Percentiles rank a stretch among this genome's conserved stretches.
Conservation (phyloP, 2,888 invertebrate genomes). For the Hirtodrosophila confusa region DNA sequence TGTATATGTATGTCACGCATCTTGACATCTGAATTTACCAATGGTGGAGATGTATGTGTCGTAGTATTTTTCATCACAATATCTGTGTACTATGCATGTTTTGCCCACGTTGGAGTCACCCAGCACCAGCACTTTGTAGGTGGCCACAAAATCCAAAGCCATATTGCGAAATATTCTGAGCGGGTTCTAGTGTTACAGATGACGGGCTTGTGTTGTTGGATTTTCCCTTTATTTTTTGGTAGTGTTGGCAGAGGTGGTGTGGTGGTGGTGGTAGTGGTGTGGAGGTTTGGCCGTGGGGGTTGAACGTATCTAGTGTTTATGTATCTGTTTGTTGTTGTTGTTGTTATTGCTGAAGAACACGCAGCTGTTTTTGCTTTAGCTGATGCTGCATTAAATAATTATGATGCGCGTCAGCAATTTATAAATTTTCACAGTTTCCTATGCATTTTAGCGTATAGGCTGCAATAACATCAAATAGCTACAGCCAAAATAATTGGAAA, state of each 20-base stretch:
- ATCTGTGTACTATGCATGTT: conserved; percentile 95
- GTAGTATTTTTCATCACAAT: conserved; percentile 95
- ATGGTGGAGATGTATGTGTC: conserved; percentile 96
- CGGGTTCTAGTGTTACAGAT: conserved; percentile 46
- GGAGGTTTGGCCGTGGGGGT: conserved; percentile 59
- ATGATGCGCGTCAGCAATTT: conserved; percentile 10
- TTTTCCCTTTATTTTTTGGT: conserved; percentile 25
- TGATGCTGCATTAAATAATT: conserved; percentile 48
- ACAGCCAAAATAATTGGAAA: conserved; percentile 12
- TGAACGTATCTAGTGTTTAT: conserved; percentile 55
- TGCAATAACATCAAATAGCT: conserved; percentile 6
- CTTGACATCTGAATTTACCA: conserved; percentile 86
- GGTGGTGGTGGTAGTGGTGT: conserved; percentile 37
- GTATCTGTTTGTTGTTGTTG: conserved; percentile 64
- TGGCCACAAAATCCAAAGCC: conserved; percentile 94
- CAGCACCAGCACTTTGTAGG: conserved; percentile 93
- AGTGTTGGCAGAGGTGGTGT: conserved; percentile 23
- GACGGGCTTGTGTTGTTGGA: conserved; percentile 26
- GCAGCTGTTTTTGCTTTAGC: conserved; percentile 64
- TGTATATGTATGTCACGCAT: background rate
- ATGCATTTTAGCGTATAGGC: conserved; percentile 27
- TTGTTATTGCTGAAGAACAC: conserved; percentile 32
- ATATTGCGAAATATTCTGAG: conserved; percentile 83
- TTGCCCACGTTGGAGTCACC: conserved; percentile 96
- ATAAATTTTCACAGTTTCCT: conserved; percentile 41